phyloP scores from a whole-genome alignment of 2,888 invertebrate genomes.

The Oxyteleia sp. region DNA sequence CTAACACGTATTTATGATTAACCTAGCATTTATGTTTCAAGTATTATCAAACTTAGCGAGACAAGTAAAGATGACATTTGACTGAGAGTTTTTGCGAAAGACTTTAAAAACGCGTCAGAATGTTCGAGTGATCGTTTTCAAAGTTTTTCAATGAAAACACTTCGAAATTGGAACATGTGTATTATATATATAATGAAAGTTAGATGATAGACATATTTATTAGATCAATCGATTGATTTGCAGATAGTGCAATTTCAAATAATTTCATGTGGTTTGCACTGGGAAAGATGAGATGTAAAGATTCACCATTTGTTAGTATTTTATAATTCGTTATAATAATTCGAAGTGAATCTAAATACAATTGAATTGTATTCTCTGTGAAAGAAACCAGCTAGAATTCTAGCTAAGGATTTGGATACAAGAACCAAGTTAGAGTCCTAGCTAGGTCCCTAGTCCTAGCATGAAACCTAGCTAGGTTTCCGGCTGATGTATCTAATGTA shows the following conservation, averaged over 20 bases:
- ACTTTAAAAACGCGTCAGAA: not conserved
- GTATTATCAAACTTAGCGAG: not conserved
- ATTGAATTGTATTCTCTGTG: too few species aligned
- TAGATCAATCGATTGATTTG: conserved; percentile 43
- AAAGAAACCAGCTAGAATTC: too few species aligned
- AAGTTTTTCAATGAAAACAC: not conserved
- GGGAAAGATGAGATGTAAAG: not conserved
- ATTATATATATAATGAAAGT: conserved; percentile 12
- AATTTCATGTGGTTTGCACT: conserved; percentile 25
- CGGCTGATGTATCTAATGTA: too few species aligned
- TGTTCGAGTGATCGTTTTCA: too few species aligned
- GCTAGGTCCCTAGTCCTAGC: too few species aligned
- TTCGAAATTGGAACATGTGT: not conserved
- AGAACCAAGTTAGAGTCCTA: too few species aligned
- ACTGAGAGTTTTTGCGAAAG: conserved; percentile 6
- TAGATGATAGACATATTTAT: conserved; percentile 31
- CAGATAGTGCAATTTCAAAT: conserved; percentile 50
- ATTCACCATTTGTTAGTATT: not conserved
- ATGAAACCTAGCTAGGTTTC: too few species aligned
- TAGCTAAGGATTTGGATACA: too few species aligned
- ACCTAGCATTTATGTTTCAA: conserved; percentile 12
- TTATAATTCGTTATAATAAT: too few species aligned
- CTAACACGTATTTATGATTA: conserved; percentile 6
- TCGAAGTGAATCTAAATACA: too few species aligned
- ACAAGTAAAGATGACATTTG: not conserved